Percentiles rank a stretch among this genome's conserved stretches.
Conservation (phyloP, 2,888 invertebrate species). For the Polydrusus pterygomalis region DNA sequence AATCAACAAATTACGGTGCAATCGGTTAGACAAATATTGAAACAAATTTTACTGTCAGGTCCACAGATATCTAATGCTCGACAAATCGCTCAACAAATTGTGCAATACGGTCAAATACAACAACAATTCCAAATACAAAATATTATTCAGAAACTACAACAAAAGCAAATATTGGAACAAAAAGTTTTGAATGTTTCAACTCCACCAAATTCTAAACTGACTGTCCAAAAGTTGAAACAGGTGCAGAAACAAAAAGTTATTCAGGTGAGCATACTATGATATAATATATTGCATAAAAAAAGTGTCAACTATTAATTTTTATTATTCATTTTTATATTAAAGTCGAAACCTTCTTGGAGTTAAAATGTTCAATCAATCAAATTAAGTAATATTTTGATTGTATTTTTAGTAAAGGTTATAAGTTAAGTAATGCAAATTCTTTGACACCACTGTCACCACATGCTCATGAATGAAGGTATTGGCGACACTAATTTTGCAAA, state of each 20-base stretch:
- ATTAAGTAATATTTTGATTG: too few species aligned
- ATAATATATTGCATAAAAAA: too few species aligned
- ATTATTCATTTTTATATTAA: too few species aligned
- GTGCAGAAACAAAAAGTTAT: slow-evolving; percentile 32
- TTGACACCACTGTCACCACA: too few species aligned
- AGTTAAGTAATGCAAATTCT: too few species aligned
- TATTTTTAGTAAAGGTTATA: too few species aligned
- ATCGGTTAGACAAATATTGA: not conserved
- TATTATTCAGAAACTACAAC: slow-evolving; percentile 29
- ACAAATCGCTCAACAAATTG: slow-evolving; percentile 27
- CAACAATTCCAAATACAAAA: slow-evolving; percentile 24
- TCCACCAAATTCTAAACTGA: not conserved
- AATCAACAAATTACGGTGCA: slow-evolving; percentile 1
- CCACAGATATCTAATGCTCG: not conserved
- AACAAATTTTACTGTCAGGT: not conserved
- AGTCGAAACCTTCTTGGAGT: too few species aligned
- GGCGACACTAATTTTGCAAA: not conserved
- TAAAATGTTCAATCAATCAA: too few species aligned
- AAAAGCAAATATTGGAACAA: not conserved
- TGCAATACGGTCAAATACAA: slow-evolving; percentile 14
- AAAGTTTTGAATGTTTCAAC: not conserved
- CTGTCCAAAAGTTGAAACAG: slow-evolving; percentile 23
- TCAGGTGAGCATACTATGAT: slow-evolving; percentile 20
- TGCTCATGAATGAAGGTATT: too few species aligned
- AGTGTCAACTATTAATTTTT: too few species aligned